Conservation (phyloP, 2,113 vertebrate species). For the Atractosteus spatula region DNA sequence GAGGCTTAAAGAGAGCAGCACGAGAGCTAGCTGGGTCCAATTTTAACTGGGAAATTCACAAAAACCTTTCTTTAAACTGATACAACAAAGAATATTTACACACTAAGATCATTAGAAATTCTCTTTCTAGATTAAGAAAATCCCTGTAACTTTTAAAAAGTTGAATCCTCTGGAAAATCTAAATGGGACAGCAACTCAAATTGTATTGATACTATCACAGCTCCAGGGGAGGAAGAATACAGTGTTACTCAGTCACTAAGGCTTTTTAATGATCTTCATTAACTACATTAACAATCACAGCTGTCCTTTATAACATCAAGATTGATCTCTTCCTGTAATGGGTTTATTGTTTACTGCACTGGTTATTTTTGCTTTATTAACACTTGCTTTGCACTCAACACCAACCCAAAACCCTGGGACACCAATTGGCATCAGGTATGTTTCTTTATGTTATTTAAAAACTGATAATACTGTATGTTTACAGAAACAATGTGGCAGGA, state of each 20-base stretch:
- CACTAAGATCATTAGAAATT: too few relatives aligned
- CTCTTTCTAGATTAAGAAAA: too few relatives aligned
- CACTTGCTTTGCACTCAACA: neutral
- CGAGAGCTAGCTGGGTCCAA: too few relatives aligned
- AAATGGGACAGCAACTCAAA: neutral
- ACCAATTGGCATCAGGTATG: neutral
- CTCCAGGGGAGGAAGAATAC: too few relatives aligned
- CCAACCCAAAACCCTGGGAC: neutral
- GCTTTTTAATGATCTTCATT: neutral
- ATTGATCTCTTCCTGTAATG: neutral
- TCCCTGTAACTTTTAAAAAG: too few relatives aligned
- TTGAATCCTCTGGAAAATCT: neutral
- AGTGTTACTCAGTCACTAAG: neutral
- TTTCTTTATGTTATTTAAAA: neutral
- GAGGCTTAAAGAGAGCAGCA: too few relatives aligned
- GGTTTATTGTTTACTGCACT: slow-evolving; percentile 1
- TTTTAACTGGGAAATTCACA: too few relatives aligned
- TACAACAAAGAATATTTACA: too few relatives aligned
- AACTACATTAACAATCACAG: neutral
- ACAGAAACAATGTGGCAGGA: too few relatives aligned
- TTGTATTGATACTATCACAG: neutral
- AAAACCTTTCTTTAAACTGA: too few relatives aligned
- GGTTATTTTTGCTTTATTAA: neutral
- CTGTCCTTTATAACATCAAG: neutral
- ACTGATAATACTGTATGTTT: neutral